These are phyloP conservation scores for Scaptomyza graminum DNA, from an alignment of 1,140 invertebrate species.

Conservation along the genomic window DNA sequence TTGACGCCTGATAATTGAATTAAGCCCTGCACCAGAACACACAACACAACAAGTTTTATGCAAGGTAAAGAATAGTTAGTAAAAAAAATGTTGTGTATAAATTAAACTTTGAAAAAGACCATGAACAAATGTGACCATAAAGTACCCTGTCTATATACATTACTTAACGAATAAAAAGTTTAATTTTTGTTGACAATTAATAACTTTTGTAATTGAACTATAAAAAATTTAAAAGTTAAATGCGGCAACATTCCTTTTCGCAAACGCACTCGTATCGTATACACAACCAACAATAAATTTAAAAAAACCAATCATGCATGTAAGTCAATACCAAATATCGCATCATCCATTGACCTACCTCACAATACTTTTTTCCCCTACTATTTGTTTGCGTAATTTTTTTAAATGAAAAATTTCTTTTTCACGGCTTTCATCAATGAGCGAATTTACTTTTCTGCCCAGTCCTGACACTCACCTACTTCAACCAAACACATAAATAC, in stretches of 20 bases:
- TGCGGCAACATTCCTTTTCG: too few species aligned
- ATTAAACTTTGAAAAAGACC: constrained; percentile 55
- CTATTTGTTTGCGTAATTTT: not conserved
- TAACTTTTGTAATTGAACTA: not conserved
- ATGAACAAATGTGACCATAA: constrained; percentile 6
- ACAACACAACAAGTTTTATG: constrained; percentile 24
- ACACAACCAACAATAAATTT: too few species aligned
- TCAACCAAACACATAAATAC: too few species aligned
- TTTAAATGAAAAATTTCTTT: not conserved
- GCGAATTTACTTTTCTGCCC: not conserved
- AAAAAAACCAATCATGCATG: too few species aligned
- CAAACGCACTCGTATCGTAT: too few species aligned
- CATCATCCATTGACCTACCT: too few species aligned
- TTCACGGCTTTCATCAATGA: not conserved
- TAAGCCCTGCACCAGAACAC: constrained; percentile 31
- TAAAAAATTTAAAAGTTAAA: too few species aligned
- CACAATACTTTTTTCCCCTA: not conserved
- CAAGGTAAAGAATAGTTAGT: not conserved
- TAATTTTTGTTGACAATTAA: not conserved
- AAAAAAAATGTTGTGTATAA: constrained; percentile 53
- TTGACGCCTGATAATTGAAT: constrained; percentile 63
- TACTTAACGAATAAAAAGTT: too few species aligned
- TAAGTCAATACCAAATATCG: not conserved
- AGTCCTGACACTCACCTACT: not conserved
- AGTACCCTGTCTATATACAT: constrained; percentile 1